Evolutionary conservation across 2,797 vertebrate species (phyloP), one percentile per base, ranked within the genome.

Genomic region (Clarias platycephalus): DNA sequence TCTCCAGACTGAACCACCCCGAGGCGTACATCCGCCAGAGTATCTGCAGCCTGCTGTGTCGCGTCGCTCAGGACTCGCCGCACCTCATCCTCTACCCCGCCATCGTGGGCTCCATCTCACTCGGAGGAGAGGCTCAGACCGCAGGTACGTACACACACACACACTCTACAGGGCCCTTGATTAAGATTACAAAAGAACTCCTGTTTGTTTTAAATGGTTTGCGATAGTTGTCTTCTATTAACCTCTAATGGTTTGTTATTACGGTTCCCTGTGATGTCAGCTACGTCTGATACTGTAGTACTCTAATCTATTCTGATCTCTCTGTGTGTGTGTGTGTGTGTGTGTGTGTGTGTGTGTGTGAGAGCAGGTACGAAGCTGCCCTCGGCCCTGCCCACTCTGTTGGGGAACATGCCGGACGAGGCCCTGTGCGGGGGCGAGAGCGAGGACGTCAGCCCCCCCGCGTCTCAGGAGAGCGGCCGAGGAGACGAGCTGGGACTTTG

Each of bases 11-110:
- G 80, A 99, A 99, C 90, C 98, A 99, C 82, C 98, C 98, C 0
- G 98, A 99, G 87, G 97, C 97, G 0, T 99, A 99, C 53, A 98
- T 99, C 71, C 94, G 98, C 5, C 98, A 99, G 88, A 99, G 98
- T 86, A 99, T 99, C 85, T 99, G 98, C 92, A 99, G 97, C 90
- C 93, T 99, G 67, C 90, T 99, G 31, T 99, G 98, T 84, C 96
- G 98, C 1, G 98, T 99, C 81, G 98, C 98, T 67, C 97, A 99
- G 79, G 98, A 99, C 92, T 99, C 98, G 0, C 97, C 98, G 4
- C 97, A 99, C 84, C 97, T 99, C 86, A 97, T 99, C 87, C 91
- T 99, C 4, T 99, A 99, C 84, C 98, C 98, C 12, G 98, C 98
- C 71, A 99, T 99, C 24, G 98, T 99, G 86, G 98, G 98, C 24